Base-by-base conservation (phyloP, 2,113 vertebrate species). In the Pachypanchax playfairii region DNA sequence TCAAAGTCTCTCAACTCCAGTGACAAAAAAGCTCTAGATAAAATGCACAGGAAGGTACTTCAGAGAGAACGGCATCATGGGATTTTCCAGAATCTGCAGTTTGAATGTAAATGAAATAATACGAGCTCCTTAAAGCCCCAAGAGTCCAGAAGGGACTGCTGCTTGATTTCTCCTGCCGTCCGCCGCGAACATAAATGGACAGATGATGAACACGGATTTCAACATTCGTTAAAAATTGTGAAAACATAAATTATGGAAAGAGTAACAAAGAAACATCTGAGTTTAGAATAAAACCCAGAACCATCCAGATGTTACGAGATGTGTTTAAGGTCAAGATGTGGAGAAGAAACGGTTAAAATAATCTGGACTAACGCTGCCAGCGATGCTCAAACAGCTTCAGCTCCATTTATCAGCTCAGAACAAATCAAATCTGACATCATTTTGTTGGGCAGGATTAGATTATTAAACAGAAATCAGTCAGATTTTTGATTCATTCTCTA, bases 1-100 rank as follows among this genome's bases (percentile, higher is more conserved):
- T 97, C 53, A 96, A 93, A 67, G 92, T 94, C 25, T 95, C 95
- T 6, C 95, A 96, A 70, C 94, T 98, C 50, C 97, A 98, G 29
- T 98, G 91, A 99, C n/a, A 44, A 54, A 44, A 0, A 55, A 52
- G 43, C 54, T 20, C 20, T 21, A 7, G 20, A 26, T 42, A 36
- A 57, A 21, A 47, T n/a, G 28, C 4, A 22, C 14, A 63, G 21
- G 24, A 58, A 55, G 62, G 52, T 52, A 42, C 55, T 49, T 9
- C 1, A 8, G 28, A 22, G 41, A 29, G 13, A n/a, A n/a, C 9
- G 31, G 26, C 14, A 14, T 44, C n/a, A 20, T 36, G 31, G 49
- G 58, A 58, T 14, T 4, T 14, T 63, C n/a, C 26, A 18, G 9
- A 59, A 28, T 14, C 49, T 51, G 41, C n/a, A 22, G n/a, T 36